phyloP scores from a whole-genome alignment of 2,797 vertebrate genomes.

The Coranthus polyacanthus region DNA sequence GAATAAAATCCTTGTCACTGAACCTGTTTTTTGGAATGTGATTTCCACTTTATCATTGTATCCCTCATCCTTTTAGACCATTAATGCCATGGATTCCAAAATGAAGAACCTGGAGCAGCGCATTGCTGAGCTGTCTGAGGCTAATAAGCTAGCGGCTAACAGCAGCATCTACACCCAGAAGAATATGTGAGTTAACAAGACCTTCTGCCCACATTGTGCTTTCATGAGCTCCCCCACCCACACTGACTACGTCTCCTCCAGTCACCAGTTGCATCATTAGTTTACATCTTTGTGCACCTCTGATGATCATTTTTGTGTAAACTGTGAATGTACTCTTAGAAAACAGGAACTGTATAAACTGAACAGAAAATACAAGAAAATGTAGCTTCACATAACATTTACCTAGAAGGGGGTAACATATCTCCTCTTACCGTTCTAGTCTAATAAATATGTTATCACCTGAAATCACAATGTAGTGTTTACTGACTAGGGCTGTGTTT shows the following conservation, averaged over 20 bases:
- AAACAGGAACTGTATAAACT: not conserved
- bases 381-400: too few relatives aligned
- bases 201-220: conserved; percentile 45
- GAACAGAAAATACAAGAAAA: too few relatives aligned
- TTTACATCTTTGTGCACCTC: conserved; percentile 20
- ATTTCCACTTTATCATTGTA: conserved; percentile 27
- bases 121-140: conserved; percentile 96
- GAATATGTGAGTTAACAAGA: conserved; percentile 93
- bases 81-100: conserved; percentile 99
- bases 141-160: conserved; percentile 98
- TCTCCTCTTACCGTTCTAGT: too few relatives aligned
- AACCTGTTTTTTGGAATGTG: conserved; percentile 5
- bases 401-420: too few relatives aligned
- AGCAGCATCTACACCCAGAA: conserved; percentile 99
- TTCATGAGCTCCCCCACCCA: conserved; percentile 38
- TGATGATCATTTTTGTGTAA: conserved; percentile 16
- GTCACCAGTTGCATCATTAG: conserved; percentile 56
- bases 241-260: conserved; percentile 24
- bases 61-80: conserved; percentile 86
- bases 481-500: too few relatives aligned
- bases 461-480: too few relatives aligned
- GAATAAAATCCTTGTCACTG: conserved; percentile 7
- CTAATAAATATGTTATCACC: too few relatives aligned
- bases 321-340: conserved; percentile 3
- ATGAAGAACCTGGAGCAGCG: conserved; percentile 98